Conservation (phyloP, 92 coral and sea anemone species). For the Nematostella vectensis region DNA sequence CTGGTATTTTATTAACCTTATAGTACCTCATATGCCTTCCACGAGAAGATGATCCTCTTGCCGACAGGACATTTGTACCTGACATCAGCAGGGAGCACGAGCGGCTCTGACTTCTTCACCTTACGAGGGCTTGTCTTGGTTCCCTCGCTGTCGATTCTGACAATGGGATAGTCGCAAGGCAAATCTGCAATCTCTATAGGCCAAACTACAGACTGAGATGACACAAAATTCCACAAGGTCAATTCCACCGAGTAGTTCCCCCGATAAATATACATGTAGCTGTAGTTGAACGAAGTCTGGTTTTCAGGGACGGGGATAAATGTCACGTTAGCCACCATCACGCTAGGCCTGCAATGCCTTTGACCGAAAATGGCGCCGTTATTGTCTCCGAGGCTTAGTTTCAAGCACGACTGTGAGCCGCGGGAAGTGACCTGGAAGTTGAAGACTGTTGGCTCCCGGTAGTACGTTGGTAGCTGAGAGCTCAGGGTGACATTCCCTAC, state of each 20-base stretch:
- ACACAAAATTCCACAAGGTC: conserved; percentile 55
- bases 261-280: conserved; percentile 42
- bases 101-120: conserved; percentile 45
- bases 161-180: conserved; percentile 63
- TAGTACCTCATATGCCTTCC: conserved; percentile 62
- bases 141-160: conserved; percentile 54
- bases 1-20: no score
- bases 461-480: conserved; percentile 38
- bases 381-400: conserved; percentile 48
- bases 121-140: conserved; percentile 37
- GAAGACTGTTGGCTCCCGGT: conserved; percentile 62
- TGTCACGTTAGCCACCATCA: conserved; percentile 15
- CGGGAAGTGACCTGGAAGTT: conserved; percentile 34
- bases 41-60: conserved; percentile 41
- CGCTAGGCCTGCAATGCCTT: conserved; percentile 29
- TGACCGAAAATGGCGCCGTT: conserved; percentile 42
- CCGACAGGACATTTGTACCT: conserved; percentile 72
- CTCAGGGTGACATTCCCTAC: conserved; percentile 29
- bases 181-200: conserved; percentile 40
- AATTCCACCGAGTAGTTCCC: conserved; percentile 46
- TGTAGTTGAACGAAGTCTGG: conserved; percentile 21
- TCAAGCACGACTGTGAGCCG: conserved; percentile 54
- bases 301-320: conserved; percentile 21
- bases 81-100: conserved; percentile 41
- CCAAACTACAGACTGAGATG: conserved; percentile 20